A percentile compares a stretch with the other conserved stretches of the same genome.
These are phyloP conservation scores for Exocentrus adspersus DNA, from an alignment of 2,888 invertebrate genomes.

Conservation along the genomic window DNA sequence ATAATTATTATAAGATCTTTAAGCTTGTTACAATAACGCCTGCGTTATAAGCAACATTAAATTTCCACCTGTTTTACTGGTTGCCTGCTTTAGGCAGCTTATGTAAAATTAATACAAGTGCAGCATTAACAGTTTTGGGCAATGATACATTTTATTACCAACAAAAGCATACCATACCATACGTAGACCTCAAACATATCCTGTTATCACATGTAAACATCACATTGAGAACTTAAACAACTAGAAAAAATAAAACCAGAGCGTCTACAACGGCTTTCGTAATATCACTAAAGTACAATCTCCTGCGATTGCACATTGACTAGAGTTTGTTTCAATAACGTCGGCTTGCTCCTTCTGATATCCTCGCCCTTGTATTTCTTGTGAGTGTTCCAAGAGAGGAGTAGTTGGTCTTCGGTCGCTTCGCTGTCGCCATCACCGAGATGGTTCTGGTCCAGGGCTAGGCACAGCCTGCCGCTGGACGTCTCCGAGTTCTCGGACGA, in stretches of 20 bases:
- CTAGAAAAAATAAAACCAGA: background rate
- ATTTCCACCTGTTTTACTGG: conserved; percentile 4
- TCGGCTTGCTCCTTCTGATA: conserved; percentile 38
- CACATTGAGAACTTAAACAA: conserved; percentile 25
- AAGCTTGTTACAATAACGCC: background rate
- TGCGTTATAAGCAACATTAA: conserved; percentile 9
- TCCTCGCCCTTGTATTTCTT: conserved; percentile 51
- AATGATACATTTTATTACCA: too few species aligned
- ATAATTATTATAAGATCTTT: background rate
- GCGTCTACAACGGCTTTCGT: conserved; percentile 29
- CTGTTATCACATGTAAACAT: conserved; percentile 26
- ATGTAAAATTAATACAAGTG: too few species aligned
- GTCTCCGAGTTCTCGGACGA: conserved; percentile 64
- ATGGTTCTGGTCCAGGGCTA: conserved; percentile 58
- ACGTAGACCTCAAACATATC: background rate
- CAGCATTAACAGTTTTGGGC: too few species aligned
- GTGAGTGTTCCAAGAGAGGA: conserved; percentile 68
- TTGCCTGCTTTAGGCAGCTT: too few species aligned
- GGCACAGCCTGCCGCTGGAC: conserved; percentile 60
- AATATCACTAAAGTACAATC: conserved; percentile 53
- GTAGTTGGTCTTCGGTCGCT: conserved; percentile 62
- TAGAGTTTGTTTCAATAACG: conserved; percentile 50
- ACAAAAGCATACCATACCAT: conserved; percentile 1
- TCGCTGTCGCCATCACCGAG: conserved; percentile 40
- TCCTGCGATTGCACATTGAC: conserved; percentile 54